Conservation (phyloP, 1,140 invertebrate species). For the Drosophila orena region DNA sequence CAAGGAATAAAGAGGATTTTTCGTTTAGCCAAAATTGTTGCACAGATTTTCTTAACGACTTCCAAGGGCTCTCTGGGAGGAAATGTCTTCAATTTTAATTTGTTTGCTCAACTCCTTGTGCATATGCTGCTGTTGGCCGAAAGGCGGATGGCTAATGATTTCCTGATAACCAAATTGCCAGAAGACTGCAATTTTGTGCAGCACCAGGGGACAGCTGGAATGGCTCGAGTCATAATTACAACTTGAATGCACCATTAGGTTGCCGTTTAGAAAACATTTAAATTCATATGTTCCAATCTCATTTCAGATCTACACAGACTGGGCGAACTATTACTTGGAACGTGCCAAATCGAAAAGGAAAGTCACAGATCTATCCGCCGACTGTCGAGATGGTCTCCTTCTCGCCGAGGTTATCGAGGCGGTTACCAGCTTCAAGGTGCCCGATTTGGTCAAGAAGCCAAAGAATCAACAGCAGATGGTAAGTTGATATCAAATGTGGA, state of each 20-base stretch:
- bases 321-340: slow-evolving; percentile 98
- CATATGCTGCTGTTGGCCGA: slow-evolving; percentile 56
- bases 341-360: slow-evolving; percentile 93
- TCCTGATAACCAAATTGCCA: slow-evolving; percentile 70
- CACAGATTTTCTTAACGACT: slow-evolving; percentile 81
- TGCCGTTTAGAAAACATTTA: slow-evolving; percentile 41
- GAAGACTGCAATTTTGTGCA: slow-evolving; percentile 39
- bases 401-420: slow-evolving; percentile 97
- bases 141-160: slow-evolving; percentile 68
- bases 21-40: slow-evolving; percentile 50
- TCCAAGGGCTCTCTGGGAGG: slow-evolving; percentile 35
- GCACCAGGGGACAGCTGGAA: slow-evolving; percentile 44
- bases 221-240: slow-evolving; percentile 59
- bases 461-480: slow-evolving; percentile 96
- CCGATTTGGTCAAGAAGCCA: slow-evolving; percentile 94
- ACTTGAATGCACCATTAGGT: slow-evolving; percentile 44
- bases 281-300: slow-evolving; percentile 12
- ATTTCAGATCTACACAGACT: slow-evolving; percentile 97
- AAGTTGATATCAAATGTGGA: slow-evolving; percentile 85
- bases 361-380: slow-evolving; percentile 93
- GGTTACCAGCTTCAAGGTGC: slow-evolving; percentile 95
- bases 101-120: slow-evolving; percentile 68
- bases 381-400: slow-evolving; percentile 95
- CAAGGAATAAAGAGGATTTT: slow-evolving; percentile 49
- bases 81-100: slow-evolving; percentile 71